Conservation (phyloP, 2,113 vertebrate genomes). For the Lepidothrix coronata region DNA sequence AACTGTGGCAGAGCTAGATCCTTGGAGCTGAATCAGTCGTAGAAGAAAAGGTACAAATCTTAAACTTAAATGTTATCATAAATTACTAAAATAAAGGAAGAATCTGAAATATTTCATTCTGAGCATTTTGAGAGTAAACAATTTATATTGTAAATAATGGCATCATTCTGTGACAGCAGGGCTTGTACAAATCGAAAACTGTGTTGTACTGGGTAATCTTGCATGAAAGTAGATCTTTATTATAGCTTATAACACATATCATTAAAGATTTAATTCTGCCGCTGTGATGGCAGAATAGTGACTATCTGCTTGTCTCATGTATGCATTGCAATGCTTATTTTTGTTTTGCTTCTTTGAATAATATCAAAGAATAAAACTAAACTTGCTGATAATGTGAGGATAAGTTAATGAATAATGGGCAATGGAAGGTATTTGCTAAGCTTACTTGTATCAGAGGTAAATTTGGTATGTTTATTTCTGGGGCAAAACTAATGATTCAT, state of each 20-base stretch:
- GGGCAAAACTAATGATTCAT: not conserved
- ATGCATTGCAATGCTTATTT: not conserved
- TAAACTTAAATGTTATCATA: not conserved
- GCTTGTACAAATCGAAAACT: not conserved
- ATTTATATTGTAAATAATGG: not conserved
- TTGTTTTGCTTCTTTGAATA: not conserved
- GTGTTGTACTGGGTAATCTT: not conserved
- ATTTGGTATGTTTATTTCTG: not conserved
- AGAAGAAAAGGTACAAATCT: not conserved
- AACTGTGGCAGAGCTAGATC: not conserved
- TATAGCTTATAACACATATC: not conserved
- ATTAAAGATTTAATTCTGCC: not conserved
- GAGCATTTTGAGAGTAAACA: not conserved
- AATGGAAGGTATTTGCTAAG: not conserved
- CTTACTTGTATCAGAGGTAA: not conserved
- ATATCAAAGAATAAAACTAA: not conserved
- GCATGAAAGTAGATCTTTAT: not conserved
- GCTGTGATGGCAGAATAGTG: not conserved
- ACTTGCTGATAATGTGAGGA: not conserved
- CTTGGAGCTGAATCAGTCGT: not conserved
- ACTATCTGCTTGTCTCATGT: not conserved
- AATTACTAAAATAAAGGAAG: not conserved
- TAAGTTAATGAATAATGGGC: not conserved
- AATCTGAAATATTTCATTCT: not conserved
- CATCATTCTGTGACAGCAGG: not conserved